Evolutionary conservation across 2,797 vertebrate species (phyloP).

Genomic region (Allobates femoralis): DNA sequence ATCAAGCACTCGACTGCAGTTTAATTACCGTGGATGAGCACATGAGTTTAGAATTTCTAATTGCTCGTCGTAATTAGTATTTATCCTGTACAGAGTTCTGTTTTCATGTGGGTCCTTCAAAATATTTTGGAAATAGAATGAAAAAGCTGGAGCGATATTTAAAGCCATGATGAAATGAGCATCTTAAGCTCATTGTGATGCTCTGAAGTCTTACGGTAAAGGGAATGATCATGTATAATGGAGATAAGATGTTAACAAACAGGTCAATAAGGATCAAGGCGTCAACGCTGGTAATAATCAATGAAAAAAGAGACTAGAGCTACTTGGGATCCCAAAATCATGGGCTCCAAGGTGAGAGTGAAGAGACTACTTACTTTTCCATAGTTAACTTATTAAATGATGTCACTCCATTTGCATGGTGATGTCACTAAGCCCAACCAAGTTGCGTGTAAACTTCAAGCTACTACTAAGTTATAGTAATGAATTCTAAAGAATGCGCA

Average conservation of each 20-base stretch:
- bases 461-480: no score
- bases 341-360: neutral
- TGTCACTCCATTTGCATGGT: no score
- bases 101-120: slow-evolving; percentile 26
- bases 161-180: neutral
- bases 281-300: neutral
- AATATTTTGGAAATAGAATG: slow-evolving; percentile 44
- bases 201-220: neutral
- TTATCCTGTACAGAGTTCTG: slow-evolving; percentile 21
- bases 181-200: neutral
- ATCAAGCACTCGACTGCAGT: neutral
- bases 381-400: neutral
- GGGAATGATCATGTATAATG: neutral
- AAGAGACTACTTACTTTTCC: neutral
- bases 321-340: neutral
- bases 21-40: slow-evolving; percentile 44
- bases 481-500: no score
- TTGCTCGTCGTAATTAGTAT: slow-evolving; percentile 43
- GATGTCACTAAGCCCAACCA: no score
- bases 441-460: no score
- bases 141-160: neutral
- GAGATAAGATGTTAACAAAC: neutral
- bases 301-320: neutral
- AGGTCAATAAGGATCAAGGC: neutral
- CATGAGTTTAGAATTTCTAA: slow-evolving; percentile 43